Base-by-base conservation (phyloP, 2,797 vertebrate species). In the Pseudopleuronectes americanus region DNA sequence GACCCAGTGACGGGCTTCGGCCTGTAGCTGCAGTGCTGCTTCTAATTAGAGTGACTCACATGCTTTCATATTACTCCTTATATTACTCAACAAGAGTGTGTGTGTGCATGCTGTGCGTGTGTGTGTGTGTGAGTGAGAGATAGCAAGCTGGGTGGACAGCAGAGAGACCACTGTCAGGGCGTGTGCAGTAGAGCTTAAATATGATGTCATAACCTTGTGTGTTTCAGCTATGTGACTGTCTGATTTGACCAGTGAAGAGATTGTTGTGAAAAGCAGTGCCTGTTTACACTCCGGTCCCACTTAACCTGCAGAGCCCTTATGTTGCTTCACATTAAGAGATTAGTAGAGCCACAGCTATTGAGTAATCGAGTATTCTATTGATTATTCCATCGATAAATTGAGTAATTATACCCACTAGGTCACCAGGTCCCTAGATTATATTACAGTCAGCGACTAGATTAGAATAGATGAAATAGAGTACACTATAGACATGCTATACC, bases 1-100 rank as follows among this genome's bases (percentile, higher is more conserved):
- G 26, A 74, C 59, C 41, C 71, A 21, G 16, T 7, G 26, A 48
- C 21, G 26, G 58, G 54, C 38, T 17, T 6, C 33, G 8, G 58
- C 8, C 55, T 69, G 59, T 45, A 19, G 22, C 2, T 22, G 36
- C 21, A 19, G 3, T 8, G 52, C 72, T 79, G 71, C 55, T 75
- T 80, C 71, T 56, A 84, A 75, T 83, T 72, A 65, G 41, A 72
- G 23, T 84, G 84, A 79, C 68, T 84, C 83, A 61, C n/a, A 0
- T 55, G 21, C 6, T 49, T 57, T 68, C 17, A 38, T 23, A 55
- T 74, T 55, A 59, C 8, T 41, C 38, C 13, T 8, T 41, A 41
- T 14, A 41, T 41, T 17, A 45, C 63, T 64, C 64, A 64, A 57
- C 73, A 67, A 45, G 33, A 55, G 38, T 47, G 65, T 19, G 4